Evolutionary conservation across 2,888 invertebrate genomes (phyloP).

Genomic region (Cataglyphis altisquamis): DNA sequence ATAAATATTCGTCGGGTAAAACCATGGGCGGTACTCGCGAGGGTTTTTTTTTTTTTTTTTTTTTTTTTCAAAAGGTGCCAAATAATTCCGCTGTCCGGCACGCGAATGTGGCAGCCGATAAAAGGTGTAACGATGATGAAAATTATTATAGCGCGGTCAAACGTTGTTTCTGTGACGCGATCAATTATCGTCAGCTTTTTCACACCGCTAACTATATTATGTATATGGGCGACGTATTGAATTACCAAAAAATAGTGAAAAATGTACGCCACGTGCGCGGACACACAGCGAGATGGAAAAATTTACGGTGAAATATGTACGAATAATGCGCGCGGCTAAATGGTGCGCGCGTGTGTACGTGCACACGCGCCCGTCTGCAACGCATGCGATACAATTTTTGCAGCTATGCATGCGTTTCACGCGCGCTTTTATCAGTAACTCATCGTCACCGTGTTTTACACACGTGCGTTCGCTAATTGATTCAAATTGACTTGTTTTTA

Average conservation of each 20-base stretch:
- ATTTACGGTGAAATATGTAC: slow-evolving; percentile 51
- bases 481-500: slow-evolving; percentile 54
- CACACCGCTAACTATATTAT: slow-evolving; percentile 54
- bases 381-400: slow-evolving; percentile 30
- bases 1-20: slow-evolving; percentile 33
- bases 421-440: slow-evolving; percentile 52
- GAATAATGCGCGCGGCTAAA: slow-evolving; percentile 31
- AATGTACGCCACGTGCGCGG: slow-evolving; percentile 47
- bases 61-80: slow-evolving; percentile 37
- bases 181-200: slow-evolving; percentile 57
- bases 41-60: slow-evolving; percentile 12
- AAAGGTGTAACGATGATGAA: slow-evolving; percentile 51
- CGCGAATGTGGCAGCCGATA: slow-evolving; percentile 18
- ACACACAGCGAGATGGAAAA: slow-evolving; percentile 46
- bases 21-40: slow-evolving; percentile 22
- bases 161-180: slow-evolving; percentile 53
- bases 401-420: neutral
- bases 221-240: slow-evolving; percentile 53
- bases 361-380: neutral
- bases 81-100: slow-evolving; percentile 40
- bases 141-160: slow-evolving; percentile 55
- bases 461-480: slow-evolving; percentile 53
- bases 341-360: neutral
- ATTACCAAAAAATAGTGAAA: slow-evolving; percentile 56
- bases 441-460: slow-evolving; percentile 53